phyloP scores from a whole-genome alignment of 2,797 vertebrate genomes.

The Gambelia wislizenii region DNA sequence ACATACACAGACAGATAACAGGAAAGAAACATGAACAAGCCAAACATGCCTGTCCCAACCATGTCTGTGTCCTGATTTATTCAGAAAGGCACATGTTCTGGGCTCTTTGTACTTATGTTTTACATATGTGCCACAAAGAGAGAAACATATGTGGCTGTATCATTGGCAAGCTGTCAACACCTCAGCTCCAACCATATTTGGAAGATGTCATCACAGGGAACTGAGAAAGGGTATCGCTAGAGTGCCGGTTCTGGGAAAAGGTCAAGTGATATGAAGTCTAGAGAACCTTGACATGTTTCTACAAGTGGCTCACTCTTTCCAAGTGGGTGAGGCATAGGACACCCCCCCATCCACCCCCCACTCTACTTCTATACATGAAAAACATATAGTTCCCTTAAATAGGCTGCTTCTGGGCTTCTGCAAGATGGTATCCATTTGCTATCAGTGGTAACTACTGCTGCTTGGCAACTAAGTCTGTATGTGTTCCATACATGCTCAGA shows the following conservation, averaged over 20 bases:
- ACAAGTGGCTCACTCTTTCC: neutral
- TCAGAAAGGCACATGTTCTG: neutral
- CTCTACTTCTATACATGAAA: neutral
- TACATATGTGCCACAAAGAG: neutral
- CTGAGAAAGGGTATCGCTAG: neutral
- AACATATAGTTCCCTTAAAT: neutral
- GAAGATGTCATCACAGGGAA: neutral
- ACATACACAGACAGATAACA: neutral
- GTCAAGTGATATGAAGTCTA: neutral
- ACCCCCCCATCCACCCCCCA: neutral
- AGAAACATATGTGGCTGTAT: neutral
- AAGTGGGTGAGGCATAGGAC: neutral
- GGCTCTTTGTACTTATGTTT: neutral
- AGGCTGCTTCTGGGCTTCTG: constrained; percentile 30
- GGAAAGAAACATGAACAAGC: neutral
- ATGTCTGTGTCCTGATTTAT: neutral
- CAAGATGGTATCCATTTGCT: constrained; percentile 31
- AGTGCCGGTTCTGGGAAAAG: neutral
- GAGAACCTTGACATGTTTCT: neutral
- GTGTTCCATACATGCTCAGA: constrained; percentile 21
- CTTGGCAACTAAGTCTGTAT: constrained; percentile 52
- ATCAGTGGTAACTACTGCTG: constrained; percentile 33
- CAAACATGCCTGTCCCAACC: neutral
- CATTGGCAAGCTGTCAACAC: neutral
- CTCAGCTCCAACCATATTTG: neutral